Base-by-base conservation (phyloP, 2,797 vertebrate genomes). In the Tinamus major region DNA sequence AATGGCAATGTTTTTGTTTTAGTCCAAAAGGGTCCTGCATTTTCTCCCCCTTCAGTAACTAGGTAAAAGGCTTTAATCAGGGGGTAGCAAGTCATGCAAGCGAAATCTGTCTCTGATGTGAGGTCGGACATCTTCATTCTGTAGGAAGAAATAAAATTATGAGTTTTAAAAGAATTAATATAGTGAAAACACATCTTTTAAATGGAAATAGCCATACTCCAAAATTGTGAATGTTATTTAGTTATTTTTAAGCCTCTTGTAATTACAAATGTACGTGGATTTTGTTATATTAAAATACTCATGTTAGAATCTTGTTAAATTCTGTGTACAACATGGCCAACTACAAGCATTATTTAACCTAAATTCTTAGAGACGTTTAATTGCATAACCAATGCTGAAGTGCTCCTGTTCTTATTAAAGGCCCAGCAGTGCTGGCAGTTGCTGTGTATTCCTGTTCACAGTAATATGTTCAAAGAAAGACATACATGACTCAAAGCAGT, bases 41-140 rank as follows among this genome's bases (percentile, higher is more conserved):
- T 97, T 97, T 97, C 96, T 97, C 97, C 97, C 97, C 97, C 95
- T 97, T 96, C 95, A 94, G 97, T 92, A 94, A 92, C 44, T 88
- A 92, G 98, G 92, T 84, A 71, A 92, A 95, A 96, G 97, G 95
- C 94, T 96, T 99, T 99, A 99, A 90, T 99, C 99, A 12, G 99
- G 99, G 92, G 99, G 99, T 97, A 99, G 98, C 96, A 99, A 98
- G 98, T 99, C 99, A 92, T 99, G 99, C 98, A 99, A 98, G 92
- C 99, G 99, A 98, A 99, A 99, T 97, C 98, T 98, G 97, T 99
- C 99, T 97, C 99, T 98, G 97, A 99, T 99, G 89, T 99, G 99
- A 80, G 99, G 99, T 87, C 99, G 98, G 95, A 99, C 99, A 96
- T 99, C 99, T 98, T 99, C 99, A 77, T 99, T 99, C 99, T 99